Conservation (phyloP, 2,797 vertebrate species). For the Tolypeutes matacus region DNA sequence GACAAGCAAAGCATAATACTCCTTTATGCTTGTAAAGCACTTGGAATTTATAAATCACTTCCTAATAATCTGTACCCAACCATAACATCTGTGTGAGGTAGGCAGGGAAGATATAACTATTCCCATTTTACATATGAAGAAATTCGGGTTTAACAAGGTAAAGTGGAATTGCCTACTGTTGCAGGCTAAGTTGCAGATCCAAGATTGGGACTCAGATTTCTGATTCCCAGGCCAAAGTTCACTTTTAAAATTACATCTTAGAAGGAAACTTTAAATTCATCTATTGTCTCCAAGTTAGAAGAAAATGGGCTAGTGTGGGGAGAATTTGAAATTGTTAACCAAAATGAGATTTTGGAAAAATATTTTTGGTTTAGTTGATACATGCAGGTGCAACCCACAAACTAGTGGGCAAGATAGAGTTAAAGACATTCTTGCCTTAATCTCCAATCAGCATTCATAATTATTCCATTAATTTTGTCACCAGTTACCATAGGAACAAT, state of each 20-base stretch:
- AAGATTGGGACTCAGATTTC: not conserved
- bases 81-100: conserved; percentile 36
- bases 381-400: not conserved
- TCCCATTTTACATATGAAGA: conserved; percentile 4
- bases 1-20: not conserved
- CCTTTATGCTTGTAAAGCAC: conserved; percentile 7
- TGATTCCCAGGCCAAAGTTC: conserved; percentile 9
- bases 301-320: not conserved
- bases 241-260: conserved; percentile 32
- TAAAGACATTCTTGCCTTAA: not conserved
- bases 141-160: not conserved
- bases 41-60: conserved; percentile 38
- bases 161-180: not conserved
- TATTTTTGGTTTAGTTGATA: conserved; percentile 23
- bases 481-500: conserved; percentile 14
- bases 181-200: not conserved
- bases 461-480: conserved; percentile 54
- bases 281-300: not conserved
- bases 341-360: conserved; percentile 7
- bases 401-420: not conserved
- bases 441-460: conserved; percentile 17
- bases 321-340: conserved; percentile 13
- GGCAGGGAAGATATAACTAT: conserved; percentile 1
- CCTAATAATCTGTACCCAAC: not conserved
- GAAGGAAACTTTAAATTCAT: conserved; percentile 51